Base-by-base conservation (phyloP, 2,888 invertebrate genomes). In the Acrobeloides nanus region DNA sequence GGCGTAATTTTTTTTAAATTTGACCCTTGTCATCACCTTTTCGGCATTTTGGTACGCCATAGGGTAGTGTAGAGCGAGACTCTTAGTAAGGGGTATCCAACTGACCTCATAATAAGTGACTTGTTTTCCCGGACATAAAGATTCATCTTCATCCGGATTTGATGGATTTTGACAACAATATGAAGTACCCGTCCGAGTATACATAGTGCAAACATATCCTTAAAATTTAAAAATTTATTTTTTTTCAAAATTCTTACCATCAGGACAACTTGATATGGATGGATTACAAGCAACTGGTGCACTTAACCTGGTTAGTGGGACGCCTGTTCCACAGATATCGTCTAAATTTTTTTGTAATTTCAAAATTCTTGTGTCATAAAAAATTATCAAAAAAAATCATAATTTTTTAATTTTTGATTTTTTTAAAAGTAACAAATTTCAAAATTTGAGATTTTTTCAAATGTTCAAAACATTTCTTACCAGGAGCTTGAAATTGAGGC, bases 231-330 rank as follows among this genome's bases (percentile, higher is more conserved):
- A n/a, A n/a, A n/a, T n/a, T n/a, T n/a, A 1, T 12, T 46, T 56
- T 10, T n/a, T 8, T 47, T 10, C 10, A 10, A 51, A 56, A 23
- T 6, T 7, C 50, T 23, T 37, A 69, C 69, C 68, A 54, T 69
- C 68, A 7, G 71, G 71, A 50, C 71, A 71, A 49, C 66, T 70
- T 21, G 63, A 58, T 33, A 70, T 68, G 8, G 59, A 56, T 7
- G 71, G 71, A 38, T 71, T 72, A 50, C 71, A 71, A 20, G 58
- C 62, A 7, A 71, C 71, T 6, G 71, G 71, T 0, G 71, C 70
- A 12, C 66, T 61, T 12, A 70, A 56, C 31, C 62, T 65, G 6
- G 71, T 71, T 44, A 71, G 40, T 20, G 71, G 67, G 25, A 66
- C 62, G 17, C 70, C 71, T 4, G 62, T 61, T n/a, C 66, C 62